Percentiles rank a stretch among this genome's conserved stretches.
phyloP scores from a whole-genome alignment of 2,888 invertebrate genomes.

The Caenorhabditis auriculariae region DNA sequence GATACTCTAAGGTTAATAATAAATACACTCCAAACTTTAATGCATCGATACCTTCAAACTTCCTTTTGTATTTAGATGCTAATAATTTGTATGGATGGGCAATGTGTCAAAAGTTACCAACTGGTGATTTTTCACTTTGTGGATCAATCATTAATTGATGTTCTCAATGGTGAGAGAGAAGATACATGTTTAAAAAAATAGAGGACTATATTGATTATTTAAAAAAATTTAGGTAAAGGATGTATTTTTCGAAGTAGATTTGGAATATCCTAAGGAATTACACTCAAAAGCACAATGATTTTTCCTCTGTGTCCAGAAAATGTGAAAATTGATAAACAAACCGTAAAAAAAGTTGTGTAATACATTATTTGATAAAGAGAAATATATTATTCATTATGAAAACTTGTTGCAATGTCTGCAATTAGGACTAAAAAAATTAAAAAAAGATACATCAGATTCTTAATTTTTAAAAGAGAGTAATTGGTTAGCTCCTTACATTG shows the following conservation, averaged over 20 bases:
- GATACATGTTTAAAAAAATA: constrained; percentile 7
- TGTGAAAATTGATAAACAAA: constrained; percentile 23
- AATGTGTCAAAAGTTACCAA: constrained; percentile 55
- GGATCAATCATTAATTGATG: constrained; percentile 10
- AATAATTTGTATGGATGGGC: constrained; percentile 58
- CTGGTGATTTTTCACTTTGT: constrained; percentile 49
- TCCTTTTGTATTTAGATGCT: constrained; percentile 41
- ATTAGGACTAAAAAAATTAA: constrained; percentile 45
- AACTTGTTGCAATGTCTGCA: constrained; percentile 20
- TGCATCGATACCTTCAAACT: constrained; percentile 16
- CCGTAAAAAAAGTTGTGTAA: constrained; percentile 27
- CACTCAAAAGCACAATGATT: constrained; percentile 63
- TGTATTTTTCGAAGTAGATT: constrained; percentile 66
- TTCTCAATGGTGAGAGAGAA: constrained; percentile 9
- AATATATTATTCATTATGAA: constrained; percentile 47
- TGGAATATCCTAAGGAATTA: constrained; percentile 64
- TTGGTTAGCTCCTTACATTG: constrained; percentile 29
- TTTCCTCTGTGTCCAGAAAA: constrained; percentile 55
- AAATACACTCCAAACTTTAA: constrained; percentile 34
- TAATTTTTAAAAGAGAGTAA: constrained; percentile 39
- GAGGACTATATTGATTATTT: constrained; percentile 17
- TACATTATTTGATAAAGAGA: constrained; percentile 38
- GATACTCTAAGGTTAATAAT: constrained; percentile 57
- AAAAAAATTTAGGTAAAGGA: constrained; percentile 40
- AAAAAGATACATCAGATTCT: constrained; percentile 50